Evolutionary conservation across 2,888 invertebrate species (phyloP).

Genomic region (Arge pagana): DNA sequence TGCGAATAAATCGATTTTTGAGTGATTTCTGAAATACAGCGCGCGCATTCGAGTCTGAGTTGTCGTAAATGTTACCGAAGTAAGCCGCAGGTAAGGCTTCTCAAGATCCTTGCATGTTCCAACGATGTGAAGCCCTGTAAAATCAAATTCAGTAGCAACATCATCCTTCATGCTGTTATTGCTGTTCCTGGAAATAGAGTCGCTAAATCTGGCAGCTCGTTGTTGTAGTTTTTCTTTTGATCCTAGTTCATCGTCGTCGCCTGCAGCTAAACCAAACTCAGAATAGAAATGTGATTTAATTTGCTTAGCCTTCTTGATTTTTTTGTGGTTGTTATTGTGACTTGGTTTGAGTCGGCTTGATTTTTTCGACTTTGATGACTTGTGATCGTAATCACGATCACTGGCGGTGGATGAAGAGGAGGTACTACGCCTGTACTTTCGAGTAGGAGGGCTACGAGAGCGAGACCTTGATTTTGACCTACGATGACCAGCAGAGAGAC

Average conservation of each 20-base stretch:
- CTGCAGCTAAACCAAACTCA: constrained; percentile 67
- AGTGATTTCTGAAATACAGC: not conserved
- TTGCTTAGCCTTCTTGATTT: constrained; percentile 64
- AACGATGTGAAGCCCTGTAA: constrained; percentile 86
- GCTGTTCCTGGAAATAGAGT: constrained; percentile 60
- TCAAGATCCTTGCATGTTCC: constrained; percentile 94
- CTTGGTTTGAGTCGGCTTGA: constrained; percentile 35
- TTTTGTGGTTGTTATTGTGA: constrained; percentile 59
- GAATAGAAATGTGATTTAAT: constrained; percentile 65
- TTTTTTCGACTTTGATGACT: constrained; percentile 47
- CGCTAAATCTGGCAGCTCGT: constrained; percentile 86
- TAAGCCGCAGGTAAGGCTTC: constrained; percentile 94
- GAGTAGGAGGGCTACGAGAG: constrained; percentile 51
- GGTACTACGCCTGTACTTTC: constrained; percentile 52
- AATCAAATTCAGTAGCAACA: constrained; percentile 75
- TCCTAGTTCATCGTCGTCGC: constrained; percentile 68
- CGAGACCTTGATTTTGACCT: constrained; percentile 53
- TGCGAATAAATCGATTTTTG: constrained; percentile 55
- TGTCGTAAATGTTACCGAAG: constrained; percentile 62
- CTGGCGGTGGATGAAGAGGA: constrained; percentile 50
- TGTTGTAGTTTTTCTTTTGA: constrained; percentile 82
- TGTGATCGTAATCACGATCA: constrained; percentile 52
- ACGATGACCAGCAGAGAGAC: constrained; percentile 53
- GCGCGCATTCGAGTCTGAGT: not conserved
- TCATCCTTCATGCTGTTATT: constrained; percentile 63